These are phyloP conservation scores for Aphis craccivora DNA, from an alignment of 1,140 invertebrate genomes.

Conservation along the genomic window DNA sequence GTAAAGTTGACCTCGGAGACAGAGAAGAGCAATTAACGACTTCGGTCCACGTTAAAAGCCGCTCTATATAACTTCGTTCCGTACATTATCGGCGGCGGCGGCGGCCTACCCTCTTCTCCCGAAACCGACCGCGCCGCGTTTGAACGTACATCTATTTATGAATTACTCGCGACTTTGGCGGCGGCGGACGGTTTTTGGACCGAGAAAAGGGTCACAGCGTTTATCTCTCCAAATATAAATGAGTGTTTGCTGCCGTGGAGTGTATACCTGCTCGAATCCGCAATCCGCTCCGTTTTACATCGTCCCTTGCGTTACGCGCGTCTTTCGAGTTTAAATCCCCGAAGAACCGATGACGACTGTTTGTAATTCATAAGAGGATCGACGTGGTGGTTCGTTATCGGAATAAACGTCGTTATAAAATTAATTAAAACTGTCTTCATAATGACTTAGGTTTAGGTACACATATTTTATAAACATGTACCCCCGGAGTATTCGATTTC, in stretches of 20 bases:
- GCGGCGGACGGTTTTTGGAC: no score
- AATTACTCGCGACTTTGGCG: slow-evolving; percentile 13
- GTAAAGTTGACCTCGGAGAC: background rate
- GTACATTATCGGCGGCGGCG: background rate
- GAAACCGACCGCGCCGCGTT: background rate
- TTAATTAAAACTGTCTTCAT: background rate
- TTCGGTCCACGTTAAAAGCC: background rate
- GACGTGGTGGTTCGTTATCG: background rate
- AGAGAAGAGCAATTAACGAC: slow-evolving; percentile 31
- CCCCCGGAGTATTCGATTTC: no score
- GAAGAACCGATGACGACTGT: background rate
- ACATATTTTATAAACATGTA: background rate
- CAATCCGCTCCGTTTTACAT: background rate
- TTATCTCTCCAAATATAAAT: slow-evolving; percentile 31
- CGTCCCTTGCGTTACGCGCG: background rate
- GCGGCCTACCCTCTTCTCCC: background rate
- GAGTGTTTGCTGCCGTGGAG: background rate
- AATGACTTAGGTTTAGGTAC: background rate
- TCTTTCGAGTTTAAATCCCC: background rate
- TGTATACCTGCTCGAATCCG: background rate
- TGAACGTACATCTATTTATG: background rate
- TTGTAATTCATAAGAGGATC: slow-evolving; percentile 42
- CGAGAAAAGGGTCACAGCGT: background rate
- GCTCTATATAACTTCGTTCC: background rate
- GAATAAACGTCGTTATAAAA: background rate